These are phyloP conservation scores for Sesamia nonagrioides DNA, from an alignment of 1,140 invertebrate genomes.

Conservation along the genomic window DNA sequence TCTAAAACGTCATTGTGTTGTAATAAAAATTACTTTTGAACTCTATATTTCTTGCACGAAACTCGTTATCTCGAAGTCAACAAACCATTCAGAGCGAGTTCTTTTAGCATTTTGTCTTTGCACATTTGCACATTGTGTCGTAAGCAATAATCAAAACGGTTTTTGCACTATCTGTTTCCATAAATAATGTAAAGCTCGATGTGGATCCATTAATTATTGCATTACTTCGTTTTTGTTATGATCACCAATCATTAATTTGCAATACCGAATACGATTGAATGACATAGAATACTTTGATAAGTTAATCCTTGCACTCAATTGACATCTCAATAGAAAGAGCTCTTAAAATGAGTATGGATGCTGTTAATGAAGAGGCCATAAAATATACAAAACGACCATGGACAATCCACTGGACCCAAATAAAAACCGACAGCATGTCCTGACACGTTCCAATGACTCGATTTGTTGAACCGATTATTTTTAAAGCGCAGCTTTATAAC, in stretches of 20 bases:
- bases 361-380: slow-evolving; percentile 80
- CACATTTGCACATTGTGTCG: slow-evolving; percentile 36
- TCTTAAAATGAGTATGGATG: slow-evolving; percentile 69
- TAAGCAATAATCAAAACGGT: slow-evolving; percentile 27
- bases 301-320: slow-evolving; percentile 49
- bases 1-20: slow-evolving; percentile 2
- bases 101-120: slow-evolving; percentile 25
- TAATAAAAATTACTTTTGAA: slow-evolving; percentile 8
- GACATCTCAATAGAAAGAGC: slow-evolving; percentile 75
- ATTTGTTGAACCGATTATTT: slow-evolving; percentile 81
- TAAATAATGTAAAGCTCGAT: slow-evolving; percentile 32
- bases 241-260: slow-evolving; percentile 4
- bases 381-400: slow-evolving; percentile 80
- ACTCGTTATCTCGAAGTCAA: slow-evolving; percentile 38
- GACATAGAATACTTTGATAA: neutral
- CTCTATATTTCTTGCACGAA: neutral
- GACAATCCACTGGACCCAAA: slow-evolving; percentile 74
- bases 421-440: slow-evolving; percentile 77
- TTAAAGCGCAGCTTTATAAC: slow-evolving; percentile 69
- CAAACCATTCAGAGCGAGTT: slow-evolving; percentile 21
- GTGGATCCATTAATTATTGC: slow-evolving; percentile 8
- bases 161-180: slow-evolving; percentile 39
- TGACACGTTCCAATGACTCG: slow-evolving; percentile 80
- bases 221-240: neutral
- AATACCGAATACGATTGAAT: neutral